Conservation (phyloP, 2,888 invertebrate species). For the Caenorhabditis sp. region DNA sequence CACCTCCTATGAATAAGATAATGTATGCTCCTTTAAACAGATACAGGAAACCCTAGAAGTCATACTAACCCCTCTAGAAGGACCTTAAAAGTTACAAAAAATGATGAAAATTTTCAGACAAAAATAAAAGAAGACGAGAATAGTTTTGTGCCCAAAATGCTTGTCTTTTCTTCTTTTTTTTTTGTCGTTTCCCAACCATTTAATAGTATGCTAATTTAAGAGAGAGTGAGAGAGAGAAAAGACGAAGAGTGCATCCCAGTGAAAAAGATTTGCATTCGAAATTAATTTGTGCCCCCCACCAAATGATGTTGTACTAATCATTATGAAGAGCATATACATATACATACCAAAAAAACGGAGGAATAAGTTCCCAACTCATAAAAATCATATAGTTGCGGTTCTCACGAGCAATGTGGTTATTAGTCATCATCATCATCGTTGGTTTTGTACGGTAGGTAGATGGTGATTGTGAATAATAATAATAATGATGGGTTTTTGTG, state of each 20-base stretch:
- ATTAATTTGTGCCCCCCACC: background rate
- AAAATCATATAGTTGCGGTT: background rate
- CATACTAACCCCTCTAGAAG: too few species aligned
- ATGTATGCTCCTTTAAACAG: too few species aligned
- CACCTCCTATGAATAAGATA: too few species aligned
- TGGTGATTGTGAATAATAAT: too few species aligned
- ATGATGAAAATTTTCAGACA: background rate
- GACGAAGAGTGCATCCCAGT: background rate
- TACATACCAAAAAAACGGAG: background rate
- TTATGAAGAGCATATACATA: background rate
- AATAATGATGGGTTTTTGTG: too few species aligned
- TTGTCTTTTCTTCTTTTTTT: background rate
- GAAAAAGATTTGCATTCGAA: background rate
- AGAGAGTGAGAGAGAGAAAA: background rate
- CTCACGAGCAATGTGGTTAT: background rate
- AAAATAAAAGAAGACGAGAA: too few species aligned
- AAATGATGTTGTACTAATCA: background rate
- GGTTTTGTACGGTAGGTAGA: background rate
- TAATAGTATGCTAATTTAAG: background rate
- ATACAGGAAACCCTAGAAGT: too few species aligned
- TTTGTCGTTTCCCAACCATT: background rate
- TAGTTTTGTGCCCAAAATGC: background rate
- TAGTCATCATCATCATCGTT: background rate
- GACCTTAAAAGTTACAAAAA: too few species aligned
- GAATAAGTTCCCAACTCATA: background rate